These are phyloP conservation scores for Bombyx huttoni DNA, from an alignment of 2,888 invertebrate genomes.

Conservation along the genomic window DNA sequence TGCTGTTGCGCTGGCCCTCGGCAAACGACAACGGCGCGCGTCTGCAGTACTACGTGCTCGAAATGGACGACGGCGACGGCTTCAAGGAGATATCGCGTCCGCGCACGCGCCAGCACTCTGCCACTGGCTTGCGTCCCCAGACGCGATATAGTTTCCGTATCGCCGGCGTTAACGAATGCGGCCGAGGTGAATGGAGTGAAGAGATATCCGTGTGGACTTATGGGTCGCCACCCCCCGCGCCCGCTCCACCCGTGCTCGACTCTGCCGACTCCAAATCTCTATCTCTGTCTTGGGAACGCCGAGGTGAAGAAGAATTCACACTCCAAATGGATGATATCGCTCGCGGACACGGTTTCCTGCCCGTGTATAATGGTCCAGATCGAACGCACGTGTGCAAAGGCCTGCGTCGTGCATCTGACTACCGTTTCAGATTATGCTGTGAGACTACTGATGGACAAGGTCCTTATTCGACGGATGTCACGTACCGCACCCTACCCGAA, in stretches of 20 bases:
- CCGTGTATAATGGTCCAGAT: slow-evolving; percentile 85
- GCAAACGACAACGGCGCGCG: slow-evolving; percentile 86
- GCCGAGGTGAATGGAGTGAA: slow-evolving; percentile 81
- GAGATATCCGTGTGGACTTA: slow-evolving; percentile 80
- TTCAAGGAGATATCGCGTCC: slow-evolving; percentile 82
- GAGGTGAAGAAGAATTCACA: slow-evolving; percentile 84
- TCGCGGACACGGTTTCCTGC: slow-evolving; percentile 83
- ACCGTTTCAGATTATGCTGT: slow-evolving; percentile 85
- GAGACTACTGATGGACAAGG: slow-evolving; percentile 89
- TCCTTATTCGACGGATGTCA: slow-evolving; percentile 85
- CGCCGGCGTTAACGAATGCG: slow-evolving; percentile 86
- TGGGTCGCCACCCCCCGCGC: slow-evolving; percentile 85
- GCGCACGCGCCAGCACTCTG: slow-evolving; percentile 81
- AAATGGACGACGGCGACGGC: slow-evolving; percentile 81
- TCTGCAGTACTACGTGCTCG: slow-evolving; percentile 82
- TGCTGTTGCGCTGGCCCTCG: slow-evolving; percentile 80
- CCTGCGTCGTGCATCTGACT: slow-evolving; percentile 82
- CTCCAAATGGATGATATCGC: slow-evolving; percentile 83
- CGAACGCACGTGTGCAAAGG: slow-evolving; percentile 77
- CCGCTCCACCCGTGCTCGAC: slow-evolving; percentile 80
- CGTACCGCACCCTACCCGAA: slow-evolving; percentile 84
- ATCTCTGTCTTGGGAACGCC: slow-evolving; percentile 82
- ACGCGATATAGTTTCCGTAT: slow-evolving; percentile 87
- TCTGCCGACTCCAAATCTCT: slow-evolving; percentile 76
- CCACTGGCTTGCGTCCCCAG: slow-evolving; percentile 82